These are phyloP conservation scores for Triops cancriformis DNA, from an alignment of 1,140 invertebrate species.

Conservation along the genomic window DNA sequence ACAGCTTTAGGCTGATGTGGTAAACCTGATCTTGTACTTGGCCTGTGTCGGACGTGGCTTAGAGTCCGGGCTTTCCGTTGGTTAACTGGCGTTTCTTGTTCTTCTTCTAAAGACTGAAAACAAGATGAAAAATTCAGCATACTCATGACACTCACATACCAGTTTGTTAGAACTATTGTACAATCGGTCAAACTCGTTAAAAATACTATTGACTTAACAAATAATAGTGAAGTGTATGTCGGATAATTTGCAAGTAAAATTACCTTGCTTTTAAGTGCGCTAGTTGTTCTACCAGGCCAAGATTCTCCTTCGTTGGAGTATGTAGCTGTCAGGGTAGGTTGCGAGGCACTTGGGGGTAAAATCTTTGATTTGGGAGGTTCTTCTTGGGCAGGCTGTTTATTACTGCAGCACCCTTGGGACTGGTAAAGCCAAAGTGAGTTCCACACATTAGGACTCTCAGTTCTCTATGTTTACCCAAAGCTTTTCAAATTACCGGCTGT, in stretches of 20 bases:
- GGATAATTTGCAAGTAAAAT: too few relatives aligned
- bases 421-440: background rate
- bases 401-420: background rate
- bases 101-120: background rate
- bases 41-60: background rate
- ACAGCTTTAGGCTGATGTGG: background rate
- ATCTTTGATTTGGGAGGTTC: background rate
- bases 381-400: background rate
- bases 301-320: background rate
- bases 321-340: constrained; percentile 14
- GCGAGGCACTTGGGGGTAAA: background rate
- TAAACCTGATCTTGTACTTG: constrained; percentile 1
- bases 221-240: too few relatives aligned
- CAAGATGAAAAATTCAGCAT: background rate
- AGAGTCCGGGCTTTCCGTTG: background rate
- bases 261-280: background rate
- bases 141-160: too few relatives aligned
- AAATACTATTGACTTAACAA: too few relatives aligned
- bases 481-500: constrained; percentile 7
- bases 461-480: background rate
- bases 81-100: background rate
- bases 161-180: too few relatives aligned
- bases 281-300: background rate
- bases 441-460: constrained; percentile 1
- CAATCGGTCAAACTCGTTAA: too few relatives aligned